Evolutionary conservation across 23 tunicate species (phyloP), one percentile per base, ranked within the genome.

Genomic region (Aplidium turbinatum): DNA sequence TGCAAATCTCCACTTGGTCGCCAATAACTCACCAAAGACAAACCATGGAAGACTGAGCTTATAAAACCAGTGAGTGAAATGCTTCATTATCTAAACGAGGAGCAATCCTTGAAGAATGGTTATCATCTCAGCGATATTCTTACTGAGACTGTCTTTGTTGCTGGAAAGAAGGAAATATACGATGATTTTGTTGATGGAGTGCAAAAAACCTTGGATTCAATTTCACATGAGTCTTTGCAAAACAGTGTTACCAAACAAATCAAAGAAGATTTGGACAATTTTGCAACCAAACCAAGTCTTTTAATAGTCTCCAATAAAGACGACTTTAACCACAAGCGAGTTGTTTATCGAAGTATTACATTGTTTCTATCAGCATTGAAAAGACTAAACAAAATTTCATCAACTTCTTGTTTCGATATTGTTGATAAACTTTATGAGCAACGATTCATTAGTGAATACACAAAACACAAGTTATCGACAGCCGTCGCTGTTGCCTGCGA

Each of bases 1-100:
- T 66, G 76, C 34, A 78, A 46, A 47, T 36, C 23, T 52, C 84
- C 84, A 4, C 40, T 78, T 7, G 84, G 84, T 4, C 46, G 84
- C 29, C 45, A 32, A 20, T 38, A 75, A 40, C n/a, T 60, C 13
- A 78, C 75, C 19, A 50, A 45, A 33, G 32, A 16, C 50, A 65
- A 58, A 62, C 47, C 27, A 24, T 51, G 31, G 25, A 62, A 36
- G 1, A 42, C 68, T 0, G 84, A 78, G 48, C 46, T 78, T 4
- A 78, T 78, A 26, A 58, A 78, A 48, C 47, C 84, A 3, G 84
- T 58, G 9, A 40, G 28, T 35, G 75, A 52, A n/a, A 78, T 78
- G 84, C 27, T 52, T 2, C 48, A 65, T 34, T 78, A 66, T 31
- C 58, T 78, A 1, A 78, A 31, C 21, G 3, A 20, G 3, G 63